Evolutionary conservation across 2,797 vertebrate species (phyloP).

Genomic region (Aselliscus stoliczkanus): DNA sequence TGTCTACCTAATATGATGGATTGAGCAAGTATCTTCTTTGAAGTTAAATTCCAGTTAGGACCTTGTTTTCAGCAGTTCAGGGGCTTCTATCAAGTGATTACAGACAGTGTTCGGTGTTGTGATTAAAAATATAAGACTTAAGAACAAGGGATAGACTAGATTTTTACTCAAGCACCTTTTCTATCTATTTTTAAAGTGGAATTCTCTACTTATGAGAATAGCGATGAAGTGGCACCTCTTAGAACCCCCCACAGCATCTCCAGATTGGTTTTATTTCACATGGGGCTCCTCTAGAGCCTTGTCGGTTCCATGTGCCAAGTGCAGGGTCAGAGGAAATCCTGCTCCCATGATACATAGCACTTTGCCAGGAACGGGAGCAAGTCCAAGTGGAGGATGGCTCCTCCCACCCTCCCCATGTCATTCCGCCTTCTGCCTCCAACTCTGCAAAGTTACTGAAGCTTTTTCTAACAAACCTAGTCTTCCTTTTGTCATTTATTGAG

Average conservation of each 20-base stretch:
- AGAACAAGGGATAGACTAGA: background rate
- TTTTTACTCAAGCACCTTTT: background rate
- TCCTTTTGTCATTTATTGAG: background rate
- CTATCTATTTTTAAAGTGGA: background rate
- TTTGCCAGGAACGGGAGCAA: background rate
- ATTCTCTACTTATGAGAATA: background rate
- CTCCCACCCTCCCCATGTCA: background rate
- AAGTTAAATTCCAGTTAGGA: background rate
- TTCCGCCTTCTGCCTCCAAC: background rate
- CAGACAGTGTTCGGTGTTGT: background rate
- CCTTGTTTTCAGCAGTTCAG: background rate
- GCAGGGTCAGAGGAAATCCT: background rate
- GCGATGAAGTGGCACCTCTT: background rate
- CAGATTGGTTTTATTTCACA: background rate
- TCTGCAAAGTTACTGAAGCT: background rate
- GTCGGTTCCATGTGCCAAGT: rapidly evolving
- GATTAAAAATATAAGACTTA: background rate
- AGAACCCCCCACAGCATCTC: background rate
- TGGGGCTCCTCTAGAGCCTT: background rate
- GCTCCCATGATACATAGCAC: background rate
- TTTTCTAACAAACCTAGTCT: background rate
- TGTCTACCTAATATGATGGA: background rate
- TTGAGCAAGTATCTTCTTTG: background rate
- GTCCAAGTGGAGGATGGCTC: rapidly evolving
- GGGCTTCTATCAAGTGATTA: background rate